These are phyloP conservation scores for Macaca nemestrina DNA, from an alignment of 2,113 vertebrate species.

Conservation along the genomic window DNA sequence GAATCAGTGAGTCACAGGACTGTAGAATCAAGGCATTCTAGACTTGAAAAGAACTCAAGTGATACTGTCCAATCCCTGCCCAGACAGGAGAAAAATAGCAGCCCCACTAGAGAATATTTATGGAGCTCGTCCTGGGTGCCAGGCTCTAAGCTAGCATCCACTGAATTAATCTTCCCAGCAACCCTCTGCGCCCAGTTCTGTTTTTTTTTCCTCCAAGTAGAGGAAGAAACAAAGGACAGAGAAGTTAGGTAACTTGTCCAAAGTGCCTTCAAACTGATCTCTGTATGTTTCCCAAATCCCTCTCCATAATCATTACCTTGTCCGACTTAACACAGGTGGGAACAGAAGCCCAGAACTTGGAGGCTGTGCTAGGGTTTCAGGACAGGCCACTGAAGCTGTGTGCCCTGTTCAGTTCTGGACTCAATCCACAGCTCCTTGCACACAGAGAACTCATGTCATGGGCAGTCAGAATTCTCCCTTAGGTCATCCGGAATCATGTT, in stretches of 20 bases:
- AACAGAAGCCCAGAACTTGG: neutral
- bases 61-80: neutral
- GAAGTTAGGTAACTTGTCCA: neutral
- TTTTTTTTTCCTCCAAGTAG: neutral
- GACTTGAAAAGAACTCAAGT: neutral
- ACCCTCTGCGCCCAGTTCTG: neutral
- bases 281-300: neutral
- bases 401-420: neutral
- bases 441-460: rapidly evolving
- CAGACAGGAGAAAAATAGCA: conserved; percentile 30
- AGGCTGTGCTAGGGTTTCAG: neutral
- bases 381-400: too few species aligned
- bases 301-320: rapidly evolving
- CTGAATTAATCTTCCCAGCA: neutral
- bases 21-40: conserved; percentile 12
- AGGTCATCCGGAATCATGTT: neutral
- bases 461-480: neutral
- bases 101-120: conserved; percentile 50
- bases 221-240: conserved; percentile 28
- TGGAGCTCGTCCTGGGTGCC: conserved; percentile 23
- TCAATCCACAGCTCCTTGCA: neutral
- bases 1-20: neutral
- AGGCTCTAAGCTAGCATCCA: neutral
- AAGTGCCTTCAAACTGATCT: neutral
- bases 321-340: neutral